phyloP scores from a whole-genome alignment of 2,888 invertebrate species.

The Gisinianus flammeolus region DNA sequence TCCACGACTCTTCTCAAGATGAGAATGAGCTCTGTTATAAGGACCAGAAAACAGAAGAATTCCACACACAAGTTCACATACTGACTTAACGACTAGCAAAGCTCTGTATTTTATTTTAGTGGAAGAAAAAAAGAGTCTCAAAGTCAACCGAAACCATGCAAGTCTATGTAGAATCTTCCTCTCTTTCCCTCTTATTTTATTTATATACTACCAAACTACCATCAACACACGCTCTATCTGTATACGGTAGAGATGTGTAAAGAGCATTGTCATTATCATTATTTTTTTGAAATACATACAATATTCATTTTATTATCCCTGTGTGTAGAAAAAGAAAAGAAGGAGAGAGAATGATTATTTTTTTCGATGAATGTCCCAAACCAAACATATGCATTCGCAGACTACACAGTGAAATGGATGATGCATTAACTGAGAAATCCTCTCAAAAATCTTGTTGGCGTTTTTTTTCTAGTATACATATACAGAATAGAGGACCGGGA shows the following conservation, averaged over 20 bases:
- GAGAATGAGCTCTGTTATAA: not conserved
- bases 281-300: slow-evolving; percentile 21
- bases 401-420: slow-evolving; percentile 6
- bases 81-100: not conserved
- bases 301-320: not conserved
- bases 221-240: not conserved
- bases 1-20: not conserved
- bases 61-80: slow-evolving; percentile 23
- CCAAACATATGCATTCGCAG: not conserved
- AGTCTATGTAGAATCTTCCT: not conserved
- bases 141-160: slow-evolving; percentile 17
- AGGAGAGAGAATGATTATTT: not conserved
- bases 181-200: not conserved
- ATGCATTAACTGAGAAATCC: slow-evolving; percentile 12
- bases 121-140: not conserved
- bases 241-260: not conserved
- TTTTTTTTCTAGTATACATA: not conserved
- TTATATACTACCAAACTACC: not conserved
- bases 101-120: not conserved
- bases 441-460: not conserved
- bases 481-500: not conserved
- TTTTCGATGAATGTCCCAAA: not conserved
- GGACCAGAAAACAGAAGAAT: not conserved
- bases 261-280: slow-evolving; percentile 36
- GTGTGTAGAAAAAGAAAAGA: not conserved